Evolutionary conservation across 2,888 invertebrate genomes (phyloP).

Genomic region (Chymomyza caudatula): DNA sequence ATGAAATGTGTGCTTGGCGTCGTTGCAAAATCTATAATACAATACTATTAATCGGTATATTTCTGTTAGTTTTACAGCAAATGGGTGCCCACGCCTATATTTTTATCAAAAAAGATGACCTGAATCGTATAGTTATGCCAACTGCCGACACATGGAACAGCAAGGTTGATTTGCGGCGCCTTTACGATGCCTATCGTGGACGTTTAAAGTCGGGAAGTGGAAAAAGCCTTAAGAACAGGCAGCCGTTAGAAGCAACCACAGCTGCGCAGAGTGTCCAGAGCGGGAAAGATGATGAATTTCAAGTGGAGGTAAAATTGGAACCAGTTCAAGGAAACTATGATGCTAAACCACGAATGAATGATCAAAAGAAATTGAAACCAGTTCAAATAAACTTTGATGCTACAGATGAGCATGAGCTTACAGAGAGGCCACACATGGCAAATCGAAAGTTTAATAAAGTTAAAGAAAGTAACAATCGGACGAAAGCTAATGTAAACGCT

Average conservation of each 20-base stretch:
- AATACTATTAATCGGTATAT: not conserved
- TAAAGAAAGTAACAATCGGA: not conserved
- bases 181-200: conserved; percentile 43
- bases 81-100: not conserved
- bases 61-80: conserved; percentile 26
- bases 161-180: conserved; percentile 29
- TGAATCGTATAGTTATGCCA: not conserved
- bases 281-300: not conserved
- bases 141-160: not conserved
- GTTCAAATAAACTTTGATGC: not conserved
- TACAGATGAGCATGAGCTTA: not conserved
- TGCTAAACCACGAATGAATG: not conserved
- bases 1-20: conserved; percentile 58
- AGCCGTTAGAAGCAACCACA: not conserved
- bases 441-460: not conserved
- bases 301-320: not conserved
- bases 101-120: conserved; percentile 9
- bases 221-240: not conserved
- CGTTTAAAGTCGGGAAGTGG: conserved; percentile 8
- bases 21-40: conserved; percentile 12
- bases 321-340: no score
- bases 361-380: not conserved
- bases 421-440: not conserved
- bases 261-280: not conserved
- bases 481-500: not conserved